A percentile compares a stretch with the other conserved stretches of the same genome.
These are phyloP conservation scores for Etia nguti DNA, from an alignment of 2,113 vertebrate genomes.

Conservation along the genomic window DNA sequence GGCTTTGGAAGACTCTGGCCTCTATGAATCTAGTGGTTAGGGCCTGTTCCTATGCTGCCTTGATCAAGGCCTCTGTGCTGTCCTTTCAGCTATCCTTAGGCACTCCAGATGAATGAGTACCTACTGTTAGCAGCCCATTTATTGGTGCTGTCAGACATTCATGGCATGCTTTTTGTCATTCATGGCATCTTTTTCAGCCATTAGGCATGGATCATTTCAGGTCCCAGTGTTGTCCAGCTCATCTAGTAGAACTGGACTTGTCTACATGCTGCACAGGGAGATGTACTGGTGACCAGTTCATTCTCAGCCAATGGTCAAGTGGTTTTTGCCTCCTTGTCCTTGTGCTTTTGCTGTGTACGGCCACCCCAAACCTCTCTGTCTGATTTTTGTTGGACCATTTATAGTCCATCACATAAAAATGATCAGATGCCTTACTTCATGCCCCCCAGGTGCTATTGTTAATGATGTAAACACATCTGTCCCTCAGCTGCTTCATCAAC, in stretches of 20 bases:
- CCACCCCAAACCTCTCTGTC: not conserved
- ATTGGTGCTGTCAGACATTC: not conserved
- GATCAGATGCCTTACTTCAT: not conserved
- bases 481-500: not conserved
- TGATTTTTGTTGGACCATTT: not conserved
- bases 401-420: not conserved
- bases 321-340: not conserved
- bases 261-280: not conserved
- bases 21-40: not conserved
- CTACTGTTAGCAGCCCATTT: not conserved
- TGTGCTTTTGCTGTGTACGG: not conserved
- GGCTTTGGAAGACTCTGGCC: not conserved
- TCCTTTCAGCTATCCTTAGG: not conserved
- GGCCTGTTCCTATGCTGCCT: not conserved
- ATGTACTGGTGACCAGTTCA: not conserved
- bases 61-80: not conserved
- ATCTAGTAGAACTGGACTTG: not conserved
- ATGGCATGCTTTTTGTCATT: not conserved
- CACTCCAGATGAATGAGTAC: not conserved
- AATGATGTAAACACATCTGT: not conserved
- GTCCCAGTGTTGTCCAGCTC: not conserved
- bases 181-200: not conserved
- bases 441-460: not conserved
- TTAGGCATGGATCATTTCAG: not conserved
- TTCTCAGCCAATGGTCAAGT: not conserved